Evolutionary conservation across 2,888 invertebrate genomes (phyloP).

Genomic region (Drosophila leonis): DNA sequence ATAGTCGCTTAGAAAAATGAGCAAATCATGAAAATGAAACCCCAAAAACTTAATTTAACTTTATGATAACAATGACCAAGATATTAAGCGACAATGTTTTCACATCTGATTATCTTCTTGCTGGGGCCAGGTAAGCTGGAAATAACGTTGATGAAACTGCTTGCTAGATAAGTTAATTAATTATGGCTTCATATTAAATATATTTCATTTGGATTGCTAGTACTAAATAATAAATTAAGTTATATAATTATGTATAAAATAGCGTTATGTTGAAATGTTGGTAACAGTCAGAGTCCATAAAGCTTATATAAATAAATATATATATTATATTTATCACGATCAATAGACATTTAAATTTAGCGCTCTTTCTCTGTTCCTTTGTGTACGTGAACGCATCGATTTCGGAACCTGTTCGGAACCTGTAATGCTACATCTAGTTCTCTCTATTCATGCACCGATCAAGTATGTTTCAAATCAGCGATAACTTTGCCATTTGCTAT

Average conservation of each 20-base stretch:
- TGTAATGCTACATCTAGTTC: not conserved
- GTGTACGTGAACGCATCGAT: not conserved
- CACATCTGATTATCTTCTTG: conserved; percentile 5
- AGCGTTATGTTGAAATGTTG: not conserved
- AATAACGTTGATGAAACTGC: conserved; percentile 6
- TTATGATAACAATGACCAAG: conserved; percentile 49
- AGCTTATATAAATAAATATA: too few relatives aligned
- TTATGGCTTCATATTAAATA: not conserved
- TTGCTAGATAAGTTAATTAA: not conserved
- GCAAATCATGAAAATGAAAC: conserved; percentile 37
- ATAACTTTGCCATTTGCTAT: not conserved
- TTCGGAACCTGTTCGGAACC: not conserved
- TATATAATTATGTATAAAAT: not conserved
- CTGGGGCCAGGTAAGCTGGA: conserved; percentile 3
- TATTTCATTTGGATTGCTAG: not conserved
- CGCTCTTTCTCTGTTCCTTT: not conserved
- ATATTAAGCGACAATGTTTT: conserved; percentile 29
- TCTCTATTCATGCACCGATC: not conserved
- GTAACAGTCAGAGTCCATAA: too few relatives aligned
- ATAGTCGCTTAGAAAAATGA: conserved; percentile 23
- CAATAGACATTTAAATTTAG: not conserved
- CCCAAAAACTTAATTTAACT: conserved; percentile 55
- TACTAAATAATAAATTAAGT: too few relatives aligned
- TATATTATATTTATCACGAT: not conserved
- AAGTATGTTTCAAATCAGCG: not conserved